Base-by-base conservation (phyloP, 53 echinoderm and acorn worm species). In the Echinarachnius parma region DNA sequence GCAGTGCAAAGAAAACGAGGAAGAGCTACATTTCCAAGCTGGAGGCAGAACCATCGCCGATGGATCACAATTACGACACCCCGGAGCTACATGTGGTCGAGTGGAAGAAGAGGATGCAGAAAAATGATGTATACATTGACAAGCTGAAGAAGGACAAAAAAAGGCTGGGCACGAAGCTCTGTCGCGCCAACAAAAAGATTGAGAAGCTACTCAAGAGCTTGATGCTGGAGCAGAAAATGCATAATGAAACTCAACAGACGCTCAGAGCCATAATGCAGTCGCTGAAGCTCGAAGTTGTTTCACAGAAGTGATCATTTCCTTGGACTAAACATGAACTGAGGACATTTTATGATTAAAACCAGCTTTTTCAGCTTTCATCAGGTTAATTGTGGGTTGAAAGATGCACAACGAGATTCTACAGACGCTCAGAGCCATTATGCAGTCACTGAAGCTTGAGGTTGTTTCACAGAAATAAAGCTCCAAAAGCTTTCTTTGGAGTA, bases 221-320 rank as follows among this genome's bases (percentile, higher is more conserved):
- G 13, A 13, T 5, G 2, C 47, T 65, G 28, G 65, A 65, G 39
- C 65, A 65, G 27, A 46, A 65, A 30, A 46, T 65, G 65, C 65
- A 65, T 15, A 44, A 46, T 24, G 65, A 65, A 26, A 47, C 65
- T 3, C 26, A 10, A 16, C 45, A 65, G 28, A 65, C 65, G 3
- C 65, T 65, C 46, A 46, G 28, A 16, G 65, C 65, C 8, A 26
- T 65, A 2, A 65, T 28, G 28, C 46, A 65, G 39, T 44, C 45
- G 28, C 30, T 65, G 47, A 44, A 65, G 29, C 26, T 65, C 13
- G 42, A n/a, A n/a, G n/a, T n/a, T n/a, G n/a, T n/a, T n/a, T n/a
- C n/a, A n/a, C n/a, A n/a, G n/a, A n/a, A n/a, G n/a, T n/a, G n/a
- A n/a, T n/a, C n/a, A n/a, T n/a, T n/a, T n/a, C n/a, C n/a, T n/a